Evolutionary conservation across 2,797 vertebrate species (phyloP).

Genomic region (Orientallactaga sibirica): DNA sequence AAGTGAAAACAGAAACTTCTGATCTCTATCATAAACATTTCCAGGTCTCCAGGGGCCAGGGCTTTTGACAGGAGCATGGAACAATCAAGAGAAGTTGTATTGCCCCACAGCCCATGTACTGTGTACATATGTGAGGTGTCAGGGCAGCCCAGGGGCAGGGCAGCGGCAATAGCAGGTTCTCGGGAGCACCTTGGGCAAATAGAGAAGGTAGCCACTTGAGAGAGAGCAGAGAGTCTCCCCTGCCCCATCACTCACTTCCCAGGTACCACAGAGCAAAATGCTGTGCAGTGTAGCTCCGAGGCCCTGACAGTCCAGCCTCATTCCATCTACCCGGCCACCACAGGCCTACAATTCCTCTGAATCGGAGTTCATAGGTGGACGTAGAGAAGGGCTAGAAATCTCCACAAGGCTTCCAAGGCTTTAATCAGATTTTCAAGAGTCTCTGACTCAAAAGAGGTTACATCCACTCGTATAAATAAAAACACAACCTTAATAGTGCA

Average conservation of each 20-base stretch:
- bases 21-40: background rate
- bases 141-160: too few relatives aligned
- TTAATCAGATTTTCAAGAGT: slow-evolving; percentile 17
- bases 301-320: background rate
- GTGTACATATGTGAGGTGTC: too few relatives aligned
- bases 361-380: background rate
- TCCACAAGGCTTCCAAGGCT: background rate
- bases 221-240: background rate
- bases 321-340: background rate
- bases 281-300: background rate
- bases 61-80: background rate
- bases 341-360: background rate
- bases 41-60: background rate
- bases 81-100: background rate
- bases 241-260: background rate
- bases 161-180: background rate
- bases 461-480: background rate
- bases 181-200: background rate
- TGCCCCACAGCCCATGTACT: background rate
- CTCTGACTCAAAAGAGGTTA: slow-evolving; percentile 23
- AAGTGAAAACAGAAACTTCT: background rate
- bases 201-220: background rate
- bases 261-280: background rate
- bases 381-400: background rate
- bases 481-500: background rate